Base-by-base conservation (phyloP, 2,888 invertebrate genomes). In the Operophtera brumata region DNA sequence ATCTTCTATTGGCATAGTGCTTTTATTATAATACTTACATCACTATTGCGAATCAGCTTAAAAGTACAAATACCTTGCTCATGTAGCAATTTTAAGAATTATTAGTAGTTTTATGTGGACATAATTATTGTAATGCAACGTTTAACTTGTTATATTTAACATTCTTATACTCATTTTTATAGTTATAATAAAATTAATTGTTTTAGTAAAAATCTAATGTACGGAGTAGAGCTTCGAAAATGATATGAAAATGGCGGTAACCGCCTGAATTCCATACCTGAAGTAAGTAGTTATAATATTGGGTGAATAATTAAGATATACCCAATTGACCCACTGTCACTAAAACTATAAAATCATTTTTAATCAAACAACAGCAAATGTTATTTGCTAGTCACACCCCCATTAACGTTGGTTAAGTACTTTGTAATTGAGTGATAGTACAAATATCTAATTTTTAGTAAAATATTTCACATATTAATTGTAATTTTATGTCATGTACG, bases 401-500 rank as follows among this genome's bases (percentile, higher is more conserved):
- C 83, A 82, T 85, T 86, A 86, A 84, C 83, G 77, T 83, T 74
- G 80, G 55, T 73, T 86, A 82, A 82, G 82, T 89, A 86, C 82
- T 86, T 86, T 84, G 80, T 86, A 79, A 84, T 86, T 86, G 85
- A 87, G 88, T 81, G 87, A 90, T 89, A 90, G 90, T 89, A 90
- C 90, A 89, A 90, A 88, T 84, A 84, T 84, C 79, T 89, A 86
- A 89, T 89, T 89, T 89, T 88, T 89, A 89, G 86, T 77, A 82
- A 85, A 87, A 84, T 84, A 80, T 85, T 82, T 86, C 84, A 81
- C 87, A 84, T 86, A 84, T 84, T 86, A 85, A 86, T 84, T 83
- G 80, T 87, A 87, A 87, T 88, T 86, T 85, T 89, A 90, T 84
- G 90, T 86, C 87, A 87, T 89, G 86, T 89, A 90, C 89, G 90